A percentile compares a stretch with the other conserved stretches of the same genome.
phyloP scores from a whole-genome alignment of 23 tunicate genomes.

The Trididemnum nubilum region DNA sequence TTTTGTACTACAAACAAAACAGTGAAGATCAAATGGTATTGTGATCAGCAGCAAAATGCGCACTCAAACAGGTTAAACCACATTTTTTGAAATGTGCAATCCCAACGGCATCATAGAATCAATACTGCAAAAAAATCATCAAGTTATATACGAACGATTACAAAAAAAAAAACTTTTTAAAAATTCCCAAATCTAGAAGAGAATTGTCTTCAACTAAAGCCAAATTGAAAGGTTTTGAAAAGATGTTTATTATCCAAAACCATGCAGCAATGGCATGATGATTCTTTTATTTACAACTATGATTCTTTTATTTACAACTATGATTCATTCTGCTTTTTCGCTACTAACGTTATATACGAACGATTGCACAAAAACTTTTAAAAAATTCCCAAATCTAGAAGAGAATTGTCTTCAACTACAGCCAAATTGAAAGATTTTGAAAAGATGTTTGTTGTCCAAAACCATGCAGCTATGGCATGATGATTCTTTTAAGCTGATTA shows the following conservation, averaged over 20 bases:
- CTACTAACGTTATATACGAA: no score
- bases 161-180: neutral
- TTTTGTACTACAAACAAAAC: neutral
- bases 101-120: neutral
- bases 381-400: no score
- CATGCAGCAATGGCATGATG: no score
- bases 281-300: no score
- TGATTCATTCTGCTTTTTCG: no score
- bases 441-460: no score
- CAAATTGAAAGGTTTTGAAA: no score
- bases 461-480: constrained; percentile 2
- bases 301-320: no score
- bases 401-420: no score
- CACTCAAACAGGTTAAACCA: neutral
- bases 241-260: no score
- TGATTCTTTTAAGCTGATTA: neutral
- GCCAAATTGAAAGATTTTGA: no score
- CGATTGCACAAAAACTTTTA: no score
- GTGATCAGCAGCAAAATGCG: neutral
- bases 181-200: neutral
- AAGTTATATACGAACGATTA: neutral
- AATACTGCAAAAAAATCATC: neutral
- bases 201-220: neutral
- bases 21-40: neutral
- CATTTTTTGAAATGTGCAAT: neutral